Conservation (phyloP, 2,113 vertebrate species). For the Festucalex cinctus region DNA sequence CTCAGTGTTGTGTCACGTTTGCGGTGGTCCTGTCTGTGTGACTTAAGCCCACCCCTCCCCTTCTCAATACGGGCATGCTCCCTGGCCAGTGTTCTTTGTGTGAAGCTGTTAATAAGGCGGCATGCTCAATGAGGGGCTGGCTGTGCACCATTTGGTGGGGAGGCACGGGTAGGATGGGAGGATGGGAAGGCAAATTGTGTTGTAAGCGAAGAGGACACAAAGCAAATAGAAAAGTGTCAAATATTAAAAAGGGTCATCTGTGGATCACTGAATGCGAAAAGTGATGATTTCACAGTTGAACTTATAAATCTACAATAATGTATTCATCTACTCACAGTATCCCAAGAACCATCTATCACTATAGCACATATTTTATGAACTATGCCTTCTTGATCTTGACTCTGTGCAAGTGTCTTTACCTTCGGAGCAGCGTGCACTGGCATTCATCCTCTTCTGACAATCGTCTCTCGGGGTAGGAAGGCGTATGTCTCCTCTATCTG, state of each 20-base stretch:
- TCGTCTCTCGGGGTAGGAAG: conserved; percentile 2
- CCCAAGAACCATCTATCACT: too few species aligned
- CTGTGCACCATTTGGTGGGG: neutral
- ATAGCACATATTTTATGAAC: too few species aligned
- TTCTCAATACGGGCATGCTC: conserved; percentile 45
- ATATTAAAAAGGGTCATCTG: neutral
- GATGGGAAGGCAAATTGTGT: neutral
- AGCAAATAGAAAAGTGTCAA: neutral
- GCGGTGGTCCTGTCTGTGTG: neutral
- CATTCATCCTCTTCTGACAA: conserved; percentile 4
- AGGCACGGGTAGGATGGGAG: too few species aligned
- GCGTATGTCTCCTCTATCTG: conserved; percentile 4
- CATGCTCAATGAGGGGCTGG: conserved; percentile 53
- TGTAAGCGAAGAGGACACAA: neutral
- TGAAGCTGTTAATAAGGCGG: conserved; percentile 68
- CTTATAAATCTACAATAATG: too few species aligned
- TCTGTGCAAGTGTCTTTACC: neutral
- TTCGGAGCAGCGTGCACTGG: conserved; percentile 10
- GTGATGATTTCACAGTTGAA: neutral
- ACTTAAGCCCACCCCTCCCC: neutral
- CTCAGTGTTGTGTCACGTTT: neutral
- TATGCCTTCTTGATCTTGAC: too few species aligned
- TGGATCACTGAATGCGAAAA: neutral
- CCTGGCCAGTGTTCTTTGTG: conserved; percentile 60
- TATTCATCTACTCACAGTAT: too few species aligned